A percentile compares a stretch with the other conserved stretches of the same genome.
These are phyloP conservation scores for Atta cephalotes DNA, from an alignment of 1,140 invertebrate species.

Conservation along the genomic window DNA sequence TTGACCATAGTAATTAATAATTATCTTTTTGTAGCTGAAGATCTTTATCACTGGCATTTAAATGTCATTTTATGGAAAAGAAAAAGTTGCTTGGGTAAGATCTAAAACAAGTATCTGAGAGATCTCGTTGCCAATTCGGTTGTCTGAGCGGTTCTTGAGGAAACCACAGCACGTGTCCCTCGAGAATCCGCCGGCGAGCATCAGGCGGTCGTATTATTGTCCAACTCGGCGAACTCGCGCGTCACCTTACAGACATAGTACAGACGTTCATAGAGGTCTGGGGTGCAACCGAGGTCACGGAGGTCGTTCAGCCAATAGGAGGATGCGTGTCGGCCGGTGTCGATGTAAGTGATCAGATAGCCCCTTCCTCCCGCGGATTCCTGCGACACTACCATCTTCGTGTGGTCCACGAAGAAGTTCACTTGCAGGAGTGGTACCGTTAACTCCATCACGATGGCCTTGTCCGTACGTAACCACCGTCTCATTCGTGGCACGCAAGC, in stretches of 20 bases:
- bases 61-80: not conserved
- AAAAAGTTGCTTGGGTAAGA: not conserved
- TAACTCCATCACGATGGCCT: conserved; percentile 92
- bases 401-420: conserved; percentile 93
- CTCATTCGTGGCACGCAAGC: conserved; percentile 89
- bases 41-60: not conserved
- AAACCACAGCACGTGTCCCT: not conserved
- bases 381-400: conserved; percentile 91
- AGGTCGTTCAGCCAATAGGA: conserved; percentile 88
- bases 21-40: not conserved
- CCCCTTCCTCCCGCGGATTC: conserved; percentile 84
- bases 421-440: conserved; percentile 87
- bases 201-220: conserved; percentile 78
- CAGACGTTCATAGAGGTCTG: conserved; percentile 87
- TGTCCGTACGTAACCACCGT: conserved; percentile 91
- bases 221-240: conserved; percentile 86
- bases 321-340: conserved; percentile 87
- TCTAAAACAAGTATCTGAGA: conserved; percentile 4
- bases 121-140: conserved; percentile 3
- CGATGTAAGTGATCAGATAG: conserved; percentile 89
- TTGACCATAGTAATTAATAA: conserved; percentile 11
- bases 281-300: conserved; percentile 87
- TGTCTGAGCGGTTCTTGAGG: not conserved
- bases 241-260: conserved; percentile 87
- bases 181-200: conserved; percentile 36